Evolutionary conservation across 2,888 invertebrate genomes (phyloP), one percentile per base, ranked within the genome.

Genomic region (Aleiodes alternator): DNA sequence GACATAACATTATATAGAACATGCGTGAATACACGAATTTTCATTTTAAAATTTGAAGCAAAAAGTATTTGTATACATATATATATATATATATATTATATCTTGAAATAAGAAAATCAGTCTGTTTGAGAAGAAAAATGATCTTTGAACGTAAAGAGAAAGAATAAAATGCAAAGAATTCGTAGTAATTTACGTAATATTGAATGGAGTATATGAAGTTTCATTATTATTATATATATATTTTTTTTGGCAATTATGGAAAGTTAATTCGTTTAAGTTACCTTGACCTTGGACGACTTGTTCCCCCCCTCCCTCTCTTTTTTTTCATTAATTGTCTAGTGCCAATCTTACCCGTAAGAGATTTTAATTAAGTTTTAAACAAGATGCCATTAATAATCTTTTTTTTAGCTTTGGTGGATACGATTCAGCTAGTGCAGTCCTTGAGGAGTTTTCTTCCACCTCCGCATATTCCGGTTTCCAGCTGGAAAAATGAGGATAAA

Each of bases 401-500:
- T 74, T 53, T 84, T 83, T 1, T 76, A 89, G 96, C 96, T 84
- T 91, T 96, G 76, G 92, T 96, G 91, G 96, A 96, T 87, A 96
- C 96, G 56, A 96, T 96, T 86, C 96, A 96, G 89, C 90, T 96
- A 86, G 96, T 96, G 75, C 96, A 96, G 88, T 96, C 96, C 9
- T 91, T 96, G 81, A 92, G 96, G 72, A 96, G 95, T 88, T 96
- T 95, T 86, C 90, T 96, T 87, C 96, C 96, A 76, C 96, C 96
- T 38, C 96, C 96, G 6, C 96, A 96, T 88, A 96, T 96, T 86
- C 96, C 96, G 85, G 96, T 96, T 73, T 96, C 95, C 80, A 96
- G 96, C 76, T 96, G 96, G 96, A 96, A 96, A 90, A 96, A 95
- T 87, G 96, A 96, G 89, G 95, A 95, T 87, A 93, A 93, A 82